These are phyloP conservation scores for Gonioctena quinquepunctata DNA, from an alignment of 1,140 invertebrate species.

Conservation along the genomic window DNA sequence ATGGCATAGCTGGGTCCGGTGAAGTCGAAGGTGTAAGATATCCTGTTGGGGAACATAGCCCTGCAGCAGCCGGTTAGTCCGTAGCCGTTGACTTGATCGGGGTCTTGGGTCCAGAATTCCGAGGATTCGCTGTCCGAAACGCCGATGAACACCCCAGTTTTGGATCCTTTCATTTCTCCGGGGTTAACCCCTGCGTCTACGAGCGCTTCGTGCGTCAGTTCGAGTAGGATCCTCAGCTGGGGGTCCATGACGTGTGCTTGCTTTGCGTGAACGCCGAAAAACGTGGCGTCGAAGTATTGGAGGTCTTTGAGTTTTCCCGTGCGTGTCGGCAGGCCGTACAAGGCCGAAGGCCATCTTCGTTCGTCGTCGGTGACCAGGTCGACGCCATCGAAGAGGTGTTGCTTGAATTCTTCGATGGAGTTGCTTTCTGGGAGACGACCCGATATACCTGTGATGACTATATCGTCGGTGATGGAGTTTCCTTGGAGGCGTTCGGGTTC, in stretches of 20 bases:
- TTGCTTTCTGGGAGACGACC: slow-evolving; percentile 87
- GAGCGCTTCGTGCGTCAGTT: slow-evolving; percentile 92
- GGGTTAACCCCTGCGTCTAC: slow-evolving; percentile 92
- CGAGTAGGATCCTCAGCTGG: slow-evolving; percentile 86
- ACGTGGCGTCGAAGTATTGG: slow-evolving; percentile 85
- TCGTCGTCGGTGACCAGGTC: slow-evolving; percentile 90
- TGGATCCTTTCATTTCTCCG: slow-evolving; percentile 74
- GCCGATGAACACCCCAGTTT: slow-evolving; percentile 90
- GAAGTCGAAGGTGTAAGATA: slow-evolving; percentile 95
- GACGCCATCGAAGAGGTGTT: slow-evolving; percentile 81
- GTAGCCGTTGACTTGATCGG: slow-evolving; percentile 86
- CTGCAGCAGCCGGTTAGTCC: slow-evolving; percentile 88
- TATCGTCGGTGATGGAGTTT: slow-evolving; percentile 64
- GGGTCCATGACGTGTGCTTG: slow-evolving; percentile 96
- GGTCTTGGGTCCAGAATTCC: slow-evolving; percentile 76
- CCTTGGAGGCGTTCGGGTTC: slow-evolving; percentile 53
- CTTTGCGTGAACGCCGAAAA: slow-evolving; percentile 92
- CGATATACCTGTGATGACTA: slow-evolving; percentile 88
- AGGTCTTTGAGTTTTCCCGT: slow-evolving; percentile 91
- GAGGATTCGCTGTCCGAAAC: slow-evolving; percentile 85
- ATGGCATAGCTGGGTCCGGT: slow-evolving; percentile 87
- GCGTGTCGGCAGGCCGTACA: slow-evolving; percentile 82
- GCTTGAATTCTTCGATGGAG: slow-evolving; percentile 85
- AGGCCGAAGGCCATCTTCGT: slow-evolving; percentile 75
- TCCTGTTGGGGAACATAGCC: slow-evolving; percentile 95